A percentile compares a stretch with the other conserved stretches of the same genome.
Evolutionary conservation across 2,113 vertebrate genomes (phyloP).

Genomic region (Bubo scandiacus): DNA sequence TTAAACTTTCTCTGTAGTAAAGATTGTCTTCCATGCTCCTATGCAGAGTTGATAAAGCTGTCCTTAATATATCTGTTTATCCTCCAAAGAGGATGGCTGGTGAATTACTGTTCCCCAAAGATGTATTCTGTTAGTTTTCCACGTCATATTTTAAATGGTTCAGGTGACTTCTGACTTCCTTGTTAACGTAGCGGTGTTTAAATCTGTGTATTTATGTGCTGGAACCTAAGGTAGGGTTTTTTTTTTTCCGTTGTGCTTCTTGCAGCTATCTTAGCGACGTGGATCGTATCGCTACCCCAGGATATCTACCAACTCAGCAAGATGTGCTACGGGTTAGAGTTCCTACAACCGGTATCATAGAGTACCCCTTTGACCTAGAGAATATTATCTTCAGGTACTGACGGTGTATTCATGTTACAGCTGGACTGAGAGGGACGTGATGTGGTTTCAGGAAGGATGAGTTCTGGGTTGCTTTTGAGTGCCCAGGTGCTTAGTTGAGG

Average conservation of each 20-base stretch:
- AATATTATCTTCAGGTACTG: conserved; percentile 95
- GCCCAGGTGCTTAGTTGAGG: background rate
- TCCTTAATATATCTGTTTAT: background rate
- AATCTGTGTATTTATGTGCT: background rate
- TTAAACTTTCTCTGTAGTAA: background rate
- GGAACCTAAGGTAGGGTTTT: background rate
- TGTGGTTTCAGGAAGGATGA: background rate
- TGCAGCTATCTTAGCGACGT: conserved; percentile 89
- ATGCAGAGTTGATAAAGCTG: background rate
- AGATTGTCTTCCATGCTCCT: background rate
- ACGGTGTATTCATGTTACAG: conserved; percentile 16
- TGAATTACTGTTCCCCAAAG: background rate
- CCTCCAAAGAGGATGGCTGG: background rate
- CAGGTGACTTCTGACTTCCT: background rate
- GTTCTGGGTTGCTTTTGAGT: background rate
- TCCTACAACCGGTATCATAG: conserved; percentile 94
- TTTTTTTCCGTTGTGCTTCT: conserved; percentile 5
- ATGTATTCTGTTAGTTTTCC: background rate
- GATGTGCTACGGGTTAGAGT: conserved; percentile 92
- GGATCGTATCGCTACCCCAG: conserved; percentile 84
- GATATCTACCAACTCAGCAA: conserved; percentile 91
- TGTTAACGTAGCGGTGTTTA: rapidly evolving
- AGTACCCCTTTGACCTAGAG: conserved; percentile 95
- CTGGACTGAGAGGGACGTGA: background rate
- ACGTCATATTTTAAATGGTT: background rate